Base-by-base conservation (phyloP, 2,113 vertebrate species). In the Meriones unguiculatus region DNA sequence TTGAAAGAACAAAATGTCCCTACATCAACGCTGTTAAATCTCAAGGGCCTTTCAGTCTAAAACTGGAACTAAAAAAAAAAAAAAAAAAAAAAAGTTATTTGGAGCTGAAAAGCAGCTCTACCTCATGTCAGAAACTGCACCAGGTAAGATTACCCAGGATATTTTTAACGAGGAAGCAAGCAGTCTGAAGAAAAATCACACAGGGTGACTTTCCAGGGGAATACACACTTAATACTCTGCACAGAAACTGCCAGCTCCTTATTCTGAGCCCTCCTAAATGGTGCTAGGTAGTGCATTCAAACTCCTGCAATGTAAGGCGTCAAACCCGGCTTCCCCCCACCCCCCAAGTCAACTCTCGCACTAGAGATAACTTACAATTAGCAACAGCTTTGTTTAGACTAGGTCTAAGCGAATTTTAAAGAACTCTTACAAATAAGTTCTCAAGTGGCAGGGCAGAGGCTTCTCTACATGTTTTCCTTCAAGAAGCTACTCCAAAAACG, bases 151-250 rank as follows among this genome's bases (percentile, higher is more conserved):
- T n/a, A 94, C 30, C 18, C 15, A 62, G 69, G 54, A 32, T 70
- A 93, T 92, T 96, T 96, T 96, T 86, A 90, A 95, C 32, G 3
- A 73, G 89, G 84, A 38, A 46, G 46, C 46, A 76, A 35, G 25
- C 13, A 72, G 8, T 88, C 88, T 88, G 65, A 90, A 93, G 50
- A 73, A 38, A 73, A 38, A 20, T 9, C n/a, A 70, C 13, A 88
- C 50, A 57, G 57, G 75, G 59, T 90, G 82, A 59, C 89, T 92
- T 82, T 90, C 72, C 73, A 89, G n/a, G 78, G 73, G n/a, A 89
- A 87, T 64, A 59, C 7, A 54, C 5, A 57, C 57, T 87, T 73
- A 78, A 35, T 59, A 76, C 64, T 91, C 72, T 85, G n/a, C 62
- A 90, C 65, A 87, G 64, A 41, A 70, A 35, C 13, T 88, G 77